A percentile compares a stretch with the other conserved stretches of the same genome.
Evolutionary conservation across 2,113 vertebrate genomes (phyloP).

Genomic region (Barnardius zonarius): DNA sequence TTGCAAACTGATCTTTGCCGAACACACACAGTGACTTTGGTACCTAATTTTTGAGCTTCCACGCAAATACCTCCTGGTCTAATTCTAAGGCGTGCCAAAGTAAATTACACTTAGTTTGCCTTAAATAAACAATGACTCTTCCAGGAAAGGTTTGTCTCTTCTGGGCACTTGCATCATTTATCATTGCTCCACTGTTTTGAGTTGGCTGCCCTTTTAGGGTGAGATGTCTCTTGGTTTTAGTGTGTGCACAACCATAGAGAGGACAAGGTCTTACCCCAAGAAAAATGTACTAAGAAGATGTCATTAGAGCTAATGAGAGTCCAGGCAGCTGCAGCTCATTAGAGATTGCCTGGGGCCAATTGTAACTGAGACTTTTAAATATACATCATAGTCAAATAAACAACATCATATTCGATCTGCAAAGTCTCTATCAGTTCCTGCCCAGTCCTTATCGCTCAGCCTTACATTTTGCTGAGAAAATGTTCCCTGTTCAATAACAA

Average conservation of each 20-base stretch:
- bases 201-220: conserved; percentile 67
- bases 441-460: conserved; percentile 38
- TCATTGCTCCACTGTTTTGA: conserved; percentile 69
- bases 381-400: conserved; percentile 80
- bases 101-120: conserved; percentile 53
- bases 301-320: conserved; percentile 75
- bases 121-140: conserved; percentile 76
- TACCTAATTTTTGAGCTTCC: conserved; percentile 33
- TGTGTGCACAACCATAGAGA: conserved; percentile 37
- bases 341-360: conserved; percentile 71
- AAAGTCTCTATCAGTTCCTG: conserved; percentile 59
- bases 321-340: conserved; percentile 79
- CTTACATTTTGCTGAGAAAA: conserved; percentile 53
- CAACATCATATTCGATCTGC: conserved; percentile 72
- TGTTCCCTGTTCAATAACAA: conserved; percentile 53
- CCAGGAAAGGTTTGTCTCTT: conserved; percentile 74
- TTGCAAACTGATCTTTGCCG: conserved; percentile 33
- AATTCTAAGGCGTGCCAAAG: conserved; percentile 61
- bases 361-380: conserved; percentile 80
- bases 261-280: conserved; percentile 67
- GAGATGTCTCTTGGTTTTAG: conserved; percentile 72
- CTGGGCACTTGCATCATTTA: conserved; percentile 72
- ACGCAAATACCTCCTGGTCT: conserved; percentile 41
- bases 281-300: conserved; percentile 74
- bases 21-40: conserved; percentile 36